Conservation (phyloP, 64 coral and sea anemone genomes). For the Porites australiensis region DNA sequence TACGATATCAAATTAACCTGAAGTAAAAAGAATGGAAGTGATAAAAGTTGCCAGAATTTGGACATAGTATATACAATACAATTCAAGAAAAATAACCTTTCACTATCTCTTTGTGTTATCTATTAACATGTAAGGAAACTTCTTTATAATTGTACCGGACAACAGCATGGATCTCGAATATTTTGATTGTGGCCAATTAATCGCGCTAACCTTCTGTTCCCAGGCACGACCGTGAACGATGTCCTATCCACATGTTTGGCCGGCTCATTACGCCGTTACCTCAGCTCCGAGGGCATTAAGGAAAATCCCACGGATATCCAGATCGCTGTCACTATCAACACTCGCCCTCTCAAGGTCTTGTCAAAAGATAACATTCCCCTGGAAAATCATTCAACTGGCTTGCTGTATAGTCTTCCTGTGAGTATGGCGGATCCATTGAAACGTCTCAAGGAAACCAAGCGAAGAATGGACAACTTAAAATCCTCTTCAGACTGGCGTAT, state of each 20-base stretch:
- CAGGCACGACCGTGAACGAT: slow-evolving; percentile 90
- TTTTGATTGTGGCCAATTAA: background rate
- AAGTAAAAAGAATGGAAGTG: too few relatives aligned
- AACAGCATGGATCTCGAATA: background rate
- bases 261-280: slow-evolving; percentile 79
- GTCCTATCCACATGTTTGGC: slow-evolving; percentile 86
- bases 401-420: slow-evolving; percentile 80
- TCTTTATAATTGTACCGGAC: too few relatives aligned
- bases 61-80: too few relatives aligned
- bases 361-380: slow-evolving; percentile 82
- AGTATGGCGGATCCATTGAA: slow-evolving; percentile 33
- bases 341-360: slow-evolving; percentile 68
- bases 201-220: background rate
- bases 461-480: slow-evolving; percentile 89
- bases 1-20: too few relatives aligned
- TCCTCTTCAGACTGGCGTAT: slow-evolving; percentile 79
- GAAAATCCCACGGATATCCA: slow-evolving; percentile 84
- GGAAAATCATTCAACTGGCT: slow-evolving; percentile 83
- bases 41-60: too few relatives aligned
- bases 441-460: slow-evolving; percentile 79
- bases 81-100: too few relatives aligned
- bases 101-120: too few relatives aligned
- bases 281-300: slow-evolving; percentile 51
- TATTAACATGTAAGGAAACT: too few relatives aligned
- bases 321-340: slow-evolving; percentile 86